Conservation (phyloP, 1,140 invertebrate species). For the Apis mellifera region Amel_HAv3.1 CM009935.2:209001-209500, state of each 20-base stretch:
- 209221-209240: slow-evolving; percentile 85
- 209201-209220: slow-evolving; percentile 86
- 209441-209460: slow-evolving; percentile 83
- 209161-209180: slow-evolving; percentile 92
- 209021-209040: neutral
- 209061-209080: neutral
- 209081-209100: slow-evolving; percentile 88
- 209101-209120: slow-evolving; percentile 97
- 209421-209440: slow-evolving; percentile 83
- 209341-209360: neutral
- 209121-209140: slow-evolving; percentile 96
- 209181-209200: slow-evolving; percentile 86
- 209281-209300: slow-evolving; percentile 93
- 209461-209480: slow-evolving; percentile 93
- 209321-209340: too few species aligned
- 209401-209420: slow-evolving; percentile 49
- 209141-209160: slow-evolving; percentile 95
- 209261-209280: slow-evolving; percentile 96
- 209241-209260: slow-evolving; percentile 92
- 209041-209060: neutral
- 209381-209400: slow-evolving; percentile 11
- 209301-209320: slow-evolving; percentile 49
- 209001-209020: neutral
- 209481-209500: slow-evolving; percentile 90
- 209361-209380: neutral